phyloP scores from a whole-genome alignment of 2,888 invertebrate species.

The Thera obeliscata region DNA sequence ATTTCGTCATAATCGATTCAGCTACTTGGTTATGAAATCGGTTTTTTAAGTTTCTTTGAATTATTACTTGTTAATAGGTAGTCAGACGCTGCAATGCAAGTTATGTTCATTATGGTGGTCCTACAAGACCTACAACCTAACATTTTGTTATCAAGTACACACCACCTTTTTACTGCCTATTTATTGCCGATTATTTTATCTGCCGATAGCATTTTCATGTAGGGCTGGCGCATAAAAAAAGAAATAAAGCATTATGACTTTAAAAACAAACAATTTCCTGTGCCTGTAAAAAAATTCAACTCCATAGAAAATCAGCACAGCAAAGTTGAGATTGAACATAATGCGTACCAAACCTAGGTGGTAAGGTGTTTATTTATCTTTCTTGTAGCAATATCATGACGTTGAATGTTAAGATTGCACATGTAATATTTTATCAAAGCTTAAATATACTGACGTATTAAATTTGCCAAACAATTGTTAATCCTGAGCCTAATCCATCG shows the following conservation, averaged over 20 bases:
- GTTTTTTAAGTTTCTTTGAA: too few species aligned
- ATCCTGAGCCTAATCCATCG: conserved; percentile 54
- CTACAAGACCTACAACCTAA: not conserved
- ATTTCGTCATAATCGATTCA: too few species aligned
- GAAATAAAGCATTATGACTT: not conserved
- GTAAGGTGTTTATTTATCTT: not conserved
- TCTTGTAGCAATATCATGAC: not conserved
- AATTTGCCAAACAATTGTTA: conserved; percentile 52
- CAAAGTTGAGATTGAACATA: not conserved
- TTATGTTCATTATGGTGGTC: not conserved
- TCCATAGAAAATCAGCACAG: not conserved
- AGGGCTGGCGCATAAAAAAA: not conserved
- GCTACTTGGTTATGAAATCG: too few species aligned
- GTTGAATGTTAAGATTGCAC: conserved; percentile 3
- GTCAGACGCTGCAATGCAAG: not conserved
- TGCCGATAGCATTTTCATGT: not conserved
- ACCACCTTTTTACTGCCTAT: not conserved
- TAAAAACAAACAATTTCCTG: not conserved
- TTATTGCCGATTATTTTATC: not conserved
- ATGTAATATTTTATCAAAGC: conserved; percentile 39
- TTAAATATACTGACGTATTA: conserved; percentile 50
- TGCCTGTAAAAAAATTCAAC: not conserved
- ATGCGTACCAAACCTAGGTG: too few species aligned
- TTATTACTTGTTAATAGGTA: too few species aligned
- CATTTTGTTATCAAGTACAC: not conserved